Conservation (phyloP, 2,888 invertebrate genomes). For the Ashinkailepas kermadecensis region DNA sequence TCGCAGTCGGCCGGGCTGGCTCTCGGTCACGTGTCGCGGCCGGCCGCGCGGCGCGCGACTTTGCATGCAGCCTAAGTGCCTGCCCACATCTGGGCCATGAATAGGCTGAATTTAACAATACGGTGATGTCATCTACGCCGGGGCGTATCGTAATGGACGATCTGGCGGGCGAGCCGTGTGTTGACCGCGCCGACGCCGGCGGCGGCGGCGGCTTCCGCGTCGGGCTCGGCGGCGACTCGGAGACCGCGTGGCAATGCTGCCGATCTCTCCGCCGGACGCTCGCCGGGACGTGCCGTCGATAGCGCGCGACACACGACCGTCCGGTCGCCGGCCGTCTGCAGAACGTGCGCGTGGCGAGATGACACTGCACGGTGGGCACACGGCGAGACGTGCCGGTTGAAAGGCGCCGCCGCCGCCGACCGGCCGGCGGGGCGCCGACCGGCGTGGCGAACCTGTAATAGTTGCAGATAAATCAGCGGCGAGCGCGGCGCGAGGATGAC, state of each 20-base stretch:
- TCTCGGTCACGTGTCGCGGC: not conserved
- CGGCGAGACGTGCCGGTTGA: not conserved
- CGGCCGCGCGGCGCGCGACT: not conserved
- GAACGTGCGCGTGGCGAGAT: not conserved
- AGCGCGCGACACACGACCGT: too few relatives aligned
- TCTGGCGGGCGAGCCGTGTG: not conserved
- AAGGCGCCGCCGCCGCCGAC: not conserved
- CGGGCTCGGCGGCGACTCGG: not conserved
- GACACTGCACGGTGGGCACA: constrained; percentile 11
- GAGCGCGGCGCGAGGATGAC: too few relatives aligned
- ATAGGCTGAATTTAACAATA: not conserved
- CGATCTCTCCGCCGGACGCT: too few relatives aligned
- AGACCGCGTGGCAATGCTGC: too few relatives aligned
- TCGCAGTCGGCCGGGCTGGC: not conserved
- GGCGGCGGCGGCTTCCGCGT: not conserved
- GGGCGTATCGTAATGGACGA: not conserved
- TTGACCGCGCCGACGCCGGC: too few relatives aligned
- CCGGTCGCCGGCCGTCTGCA: too few relatives aligned
- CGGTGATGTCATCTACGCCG: not conserved
- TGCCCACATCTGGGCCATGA: not conserved
- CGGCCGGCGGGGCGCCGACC: not conserved
- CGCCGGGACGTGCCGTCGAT: too few relatives aligned
- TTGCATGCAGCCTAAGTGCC: constrained; percentile 5
- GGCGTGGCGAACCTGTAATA: not conserved
- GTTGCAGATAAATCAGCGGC: not conserved